Evolutionary conservation across 2,797 vertebrate genomes (phyloP).

Genomic region (Xiphorhynchus erythropygius): DNA sequence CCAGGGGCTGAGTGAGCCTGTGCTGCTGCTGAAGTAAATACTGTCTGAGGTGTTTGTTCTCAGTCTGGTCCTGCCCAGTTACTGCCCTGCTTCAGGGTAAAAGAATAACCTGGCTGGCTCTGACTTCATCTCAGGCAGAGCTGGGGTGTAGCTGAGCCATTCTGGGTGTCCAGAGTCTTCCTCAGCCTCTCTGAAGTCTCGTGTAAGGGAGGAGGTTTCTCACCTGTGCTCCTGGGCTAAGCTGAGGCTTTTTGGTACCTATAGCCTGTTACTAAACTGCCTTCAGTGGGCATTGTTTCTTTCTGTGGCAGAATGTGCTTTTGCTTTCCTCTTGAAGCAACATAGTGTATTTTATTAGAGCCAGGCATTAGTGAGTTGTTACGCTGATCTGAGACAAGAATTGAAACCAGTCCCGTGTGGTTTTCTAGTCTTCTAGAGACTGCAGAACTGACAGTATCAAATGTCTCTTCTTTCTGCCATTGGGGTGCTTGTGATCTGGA

Average conservation of each 20-base stretch:
- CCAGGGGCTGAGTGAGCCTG: background rate
- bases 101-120: background rate
- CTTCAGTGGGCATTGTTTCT: rapidly evolving
- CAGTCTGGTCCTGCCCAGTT: background rate
- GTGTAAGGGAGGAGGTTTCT: background rate
- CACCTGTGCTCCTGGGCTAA: background rate
- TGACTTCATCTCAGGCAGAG: background rate
- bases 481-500: background rate
- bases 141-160: background rate
- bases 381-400: background rate
- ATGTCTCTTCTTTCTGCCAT: background rate
- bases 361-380: background rate
- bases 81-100: background rate
- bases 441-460: background rate
- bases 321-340: background rate
- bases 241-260: background rate
- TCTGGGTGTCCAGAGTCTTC: background rate
- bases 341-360: background rate
- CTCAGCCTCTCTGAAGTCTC: background rate
- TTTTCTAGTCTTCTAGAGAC: background rate
- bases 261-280: background rate
- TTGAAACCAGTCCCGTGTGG: background rate
- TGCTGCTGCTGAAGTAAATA: background rate
- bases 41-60: background rate
- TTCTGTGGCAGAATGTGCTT: background rate